Percentiles rank a stretch among this genome's conserved stretches.
Conservation (phyloP, 2,888 invertebrate species). For the Fissipunctia ypsillon region DNA sequence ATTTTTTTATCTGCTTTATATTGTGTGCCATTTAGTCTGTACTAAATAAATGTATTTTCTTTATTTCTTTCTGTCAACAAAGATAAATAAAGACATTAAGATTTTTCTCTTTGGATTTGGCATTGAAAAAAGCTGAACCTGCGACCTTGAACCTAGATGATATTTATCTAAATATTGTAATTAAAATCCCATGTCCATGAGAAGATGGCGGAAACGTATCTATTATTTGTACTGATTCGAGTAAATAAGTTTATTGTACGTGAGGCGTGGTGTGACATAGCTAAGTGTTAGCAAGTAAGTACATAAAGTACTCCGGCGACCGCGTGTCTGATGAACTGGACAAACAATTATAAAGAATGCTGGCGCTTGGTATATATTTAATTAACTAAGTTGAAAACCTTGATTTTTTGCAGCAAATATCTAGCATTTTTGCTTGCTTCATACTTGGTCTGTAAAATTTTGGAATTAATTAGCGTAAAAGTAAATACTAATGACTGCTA, state of each 20-base stretch:
- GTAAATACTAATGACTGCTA: slow-evolving; percentile 13
- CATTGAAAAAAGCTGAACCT: too few relatives aligned
- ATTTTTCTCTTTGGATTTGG: neutral
- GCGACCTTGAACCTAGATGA: neutral
- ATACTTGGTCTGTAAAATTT: slow-evolving; percentile 20
- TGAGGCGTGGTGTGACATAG: slow-evolving; percentile 8
- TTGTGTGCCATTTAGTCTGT: too few relatives aligned
- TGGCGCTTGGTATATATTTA: slow-evolving; percentile 45
- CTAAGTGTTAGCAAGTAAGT: slow-evolving; percentile 28
- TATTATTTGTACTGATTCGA: slow-evolving; percentile 33
- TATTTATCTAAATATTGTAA: slow-evolving; percentile 17
- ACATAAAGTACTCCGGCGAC: slow-evolving; percentile 14
- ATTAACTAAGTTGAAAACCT: slow-evolving; percentile 39
- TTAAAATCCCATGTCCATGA: slow-evolving; percentile 22
- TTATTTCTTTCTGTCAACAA: too few relatives aligned
- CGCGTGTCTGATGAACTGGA: slow-evolving; percentile 45
- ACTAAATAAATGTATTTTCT: too few relatives aligned
- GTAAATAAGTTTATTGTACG: slow-evolving; percentile 41
- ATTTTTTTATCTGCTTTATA: too few relatives aligned
- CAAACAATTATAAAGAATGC: slow-evolving; percentile 54
- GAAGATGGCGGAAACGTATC: slow-evolving; percentile 49
- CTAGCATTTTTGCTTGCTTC: slow-evolving; percentile 13
- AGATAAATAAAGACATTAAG: neutral
- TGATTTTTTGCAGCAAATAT: slow-evolving; percentile 43
- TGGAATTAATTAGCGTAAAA: slow-evolving; percentile 16